Base-by-base conservation (phyloP, 1,140 invertebrate genomes). In the Dolichoris vasculosae region DNA sequence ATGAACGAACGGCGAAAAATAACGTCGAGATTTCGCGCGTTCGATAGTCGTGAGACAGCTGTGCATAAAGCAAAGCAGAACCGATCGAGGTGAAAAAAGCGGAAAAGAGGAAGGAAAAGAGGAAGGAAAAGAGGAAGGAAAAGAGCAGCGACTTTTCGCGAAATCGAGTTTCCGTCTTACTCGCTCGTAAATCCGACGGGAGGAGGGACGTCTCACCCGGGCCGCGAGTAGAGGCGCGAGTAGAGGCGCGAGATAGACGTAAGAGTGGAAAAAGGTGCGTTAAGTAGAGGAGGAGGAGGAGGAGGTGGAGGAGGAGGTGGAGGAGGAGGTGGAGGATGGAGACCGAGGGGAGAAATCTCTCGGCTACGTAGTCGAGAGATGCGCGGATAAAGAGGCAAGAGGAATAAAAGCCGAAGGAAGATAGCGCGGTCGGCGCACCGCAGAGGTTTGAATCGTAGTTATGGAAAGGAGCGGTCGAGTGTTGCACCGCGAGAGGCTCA, bases 21-120 rank as follows among this genome's bases (percentile, higher is more conserved):
- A 51, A 51, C 48, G 15, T n/a, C n/a, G n/a, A n/a, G n/a, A n/a
- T n/a, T n/a, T n/a, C n/a, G n/a, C n/a, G n/a, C n/a, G n/a, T n/a
- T n/a, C n/a, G n/a, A n/a, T n/a, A n/a, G n/a, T n/a, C n/a, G n/a
- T n/a, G n/a, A n/a, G n/a, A n/a, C 8, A 51, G 15, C 48, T 8
- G 48, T 17, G 26, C n/a, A n/a, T n/a, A n/a, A n/a, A n/a, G n/a
- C n/a, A n/a, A n/a, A n/a, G n/a, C 20, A 79, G 26, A n/a, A 71
- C 35, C 26, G 75, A 76, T 55, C 46, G 46, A 64, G 17, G 20
- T 32, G 55, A 26, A 35, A 51, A 23, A 59, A 55, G 23, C 20
- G 51, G 75, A n/a, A 77, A 67, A 82, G 80, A 85, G 80, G 43
- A 17, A 43, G 46, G 38, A 64, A 43, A 11, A 71, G 32, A 78